These are phyloP conservation scores for Lomographa bimaculata DNA, from an alignment of 2,888 invertebrate species.

Conservation along the genomic window DNA sequence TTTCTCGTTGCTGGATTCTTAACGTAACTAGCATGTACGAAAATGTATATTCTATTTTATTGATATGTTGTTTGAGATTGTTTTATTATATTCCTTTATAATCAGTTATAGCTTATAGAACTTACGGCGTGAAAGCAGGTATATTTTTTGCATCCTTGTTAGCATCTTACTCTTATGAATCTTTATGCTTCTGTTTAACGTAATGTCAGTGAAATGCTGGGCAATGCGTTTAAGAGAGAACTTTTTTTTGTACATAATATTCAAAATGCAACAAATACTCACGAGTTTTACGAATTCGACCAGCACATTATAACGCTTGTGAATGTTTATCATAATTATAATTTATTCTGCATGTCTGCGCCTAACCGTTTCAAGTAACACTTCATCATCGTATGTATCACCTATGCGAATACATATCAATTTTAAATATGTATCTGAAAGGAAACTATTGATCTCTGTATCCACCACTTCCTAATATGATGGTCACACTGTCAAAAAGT, in stretches of 20 bases:
- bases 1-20: slow-evolving; percentile 1
- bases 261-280: slow-evolving; percentile 4
- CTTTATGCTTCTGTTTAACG: slow-evolving; percentile 5
- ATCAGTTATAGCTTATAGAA: too few relatives aligned
- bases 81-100: too few relatives aligned
- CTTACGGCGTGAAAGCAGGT: slow-evolving; percentile 12
- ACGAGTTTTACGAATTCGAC: slow-evolving; percentile 12
- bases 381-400: slow-evolving; percentile 41
- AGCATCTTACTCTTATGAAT: slow-evolving; percentile 10
- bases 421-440: slow-evolving; percentile 55
- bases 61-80: too few relatives aligned
- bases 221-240: too few relatives aligned
- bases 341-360: slow-evolving; percentile 17
- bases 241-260: too few relatives aligned
- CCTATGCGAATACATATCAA: slow-evolving; percentile 70
- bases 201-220: slow-evolving; percentile 3
- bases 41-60: too few relatives aligned
- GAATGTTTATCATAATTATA: slow-evolving; percentile 15
- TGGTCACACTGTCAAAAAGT: slow-evolving; percentile 52
- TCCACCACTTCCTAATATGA: slow-evolving; percentile 43
- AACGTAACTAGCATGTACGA: too few relatives aligned
- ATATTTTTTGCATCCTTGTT: slow-evolving; percentile 9
- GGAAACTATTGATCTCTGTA: slow-evolving; percentile 61
- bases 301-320: slow-evolving; percentile 20
- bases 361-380: slow-evolving; percentile 34